These are phyloP conservation scores for Salarias fasciatus DNA, from an alignment of 2,797 vertebrate species.

Conservation along the genomic window DNA sequence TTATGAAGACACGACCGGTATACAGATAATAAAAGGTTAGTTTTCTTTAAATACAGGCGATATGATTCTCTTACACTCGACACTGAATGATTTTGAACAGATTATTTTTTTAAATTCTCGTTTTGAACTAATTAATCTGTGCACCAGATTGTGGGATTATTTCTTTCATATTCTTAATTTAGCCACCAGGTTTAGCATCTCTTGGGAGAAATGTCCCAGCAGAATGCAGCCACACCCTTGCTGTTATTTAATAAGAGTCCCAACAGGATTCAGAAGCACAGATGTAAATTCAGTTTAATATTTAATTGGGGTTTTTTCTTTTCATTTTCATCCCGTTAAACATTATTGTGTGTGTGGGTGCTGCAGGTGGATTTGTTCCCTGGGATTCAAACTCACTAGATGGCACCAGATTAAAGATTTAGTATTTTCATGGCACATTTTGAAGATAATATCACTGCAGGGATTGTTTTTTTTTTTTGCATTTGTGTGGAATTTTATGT, in stretches of 20 bases:
- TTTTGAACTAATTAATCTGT: no score
- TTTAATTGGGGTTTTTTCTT: neutral
- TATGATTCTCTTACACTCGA: neutral
- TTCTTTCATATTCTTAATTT: conserved; percentile 17
- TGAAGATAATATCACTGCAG: no score
- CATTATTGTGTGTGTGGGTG: neutral
- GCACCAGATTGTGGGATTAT: no score
- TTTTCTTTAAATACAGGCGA: neutral
- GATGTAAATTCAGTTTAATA: neutral
- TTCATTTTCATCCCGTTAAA: no score
- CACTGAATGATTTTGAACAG: conserved; percentile 5
- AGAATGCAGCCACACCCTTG: conserved; percentile 47
- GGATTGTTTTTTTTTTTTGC: neutral
- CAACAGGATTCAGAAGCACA: neutral
- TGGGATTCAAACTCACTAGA: conserved; percentile 35
- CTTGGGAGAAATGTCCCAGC: conserved; percentile 9
- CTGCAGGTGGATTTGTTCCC: neutral
- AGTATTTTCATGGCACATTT: neutral
- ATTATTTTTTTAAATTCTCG: no score
- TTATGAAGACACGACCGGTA: neutral
- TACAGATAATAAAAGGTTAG: no score
- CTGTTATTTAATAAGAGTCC: conserved; percentile 18
- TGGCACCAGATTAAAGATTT: conserved; percentile 45
- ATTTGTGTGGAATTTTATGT: neutral
- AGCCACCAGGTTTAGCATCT: neutral